Conservation (phyloP, 1,140 invertebrate genomes). For the Micrasema longulum region DNA sequence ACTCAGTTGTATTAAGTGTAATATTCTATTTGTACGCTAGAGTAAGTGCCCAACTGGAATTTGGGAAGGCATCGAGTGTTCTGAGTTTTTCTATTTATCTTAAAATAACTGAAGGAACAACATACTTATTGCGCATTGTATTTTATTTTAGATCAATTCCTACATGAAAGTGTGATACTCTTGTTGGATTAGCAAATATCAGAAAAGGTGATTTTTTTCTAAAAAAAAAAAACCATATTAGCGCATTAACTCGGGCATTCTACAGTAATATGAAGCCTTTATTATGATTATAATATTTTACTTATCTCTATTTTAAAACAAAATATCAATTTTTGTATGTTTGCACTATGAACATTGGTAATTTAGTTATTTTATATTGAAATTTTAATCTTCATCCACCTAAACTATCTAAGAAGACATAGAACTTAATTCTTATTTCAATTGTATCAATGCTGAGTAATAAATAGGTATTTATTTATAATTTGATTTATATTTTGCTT, state of each 20-base stretch:
- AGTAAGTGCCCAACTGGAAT: background rate
- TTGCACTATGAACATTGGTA: too few relatives aligned
- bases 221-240: too few relatives aligned
- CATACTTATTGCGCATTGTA: background rate
- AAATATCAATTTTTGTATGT: too few relatives aligned
- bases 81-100: background rate
- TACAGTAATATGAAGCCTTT: too few relatives aligned
- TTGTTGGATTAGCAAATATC: background rate
- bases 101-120: background rate
- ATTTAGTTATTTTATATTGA: too few relatives aligned
- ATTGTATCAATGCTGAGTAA: background rate
- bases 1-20: conserved; percentile 3
- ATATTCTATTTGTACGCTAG: background rate
- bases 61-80: background rate
- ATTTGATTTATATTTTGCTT: conserved; percentile 17
- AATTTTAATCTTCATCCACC: too few relatives aligned
- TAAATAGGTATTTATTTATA: conserved; percentile 3
- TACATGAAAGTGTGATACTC: background rate
- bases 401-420: too few relatives aligned
- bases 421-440: background rate
- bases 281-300: too few relatives aligned
- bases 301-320: too few relatives aligned
- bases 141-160: background rate
- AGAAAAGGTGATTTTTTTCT: too few relatives aligned
- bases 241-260: too few relatives aligned